Base-by-base conservation (phyloP, 2,113 vertebrate species). In the Prietella phreatophila region DNA sequence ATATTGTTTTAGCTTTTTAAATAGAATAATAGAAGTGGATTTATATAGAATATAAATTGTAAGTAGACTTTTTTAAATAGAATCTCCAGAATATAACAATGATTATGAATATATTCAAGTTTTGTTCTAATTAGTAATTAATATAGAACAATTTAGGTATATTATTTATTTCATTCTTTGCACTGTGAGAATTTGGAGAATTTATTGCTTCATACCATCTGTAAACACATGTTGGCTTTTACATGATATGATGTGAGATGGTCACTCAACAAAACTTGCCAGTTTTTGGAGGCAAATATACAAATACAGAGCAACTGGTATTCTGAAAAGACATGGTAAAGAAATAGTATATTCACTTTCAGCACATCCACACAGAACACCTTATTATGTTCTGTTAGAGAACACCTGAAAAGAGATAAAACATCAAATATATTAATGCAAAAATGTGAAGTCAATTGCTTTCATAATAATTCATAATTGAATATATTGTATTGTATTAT, bases 181-280 rank as follows among this genome's bases (percentile, higher is more conserved):
- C 73, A 76, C 47, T 27, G 9, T 75, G 4, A 25, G 42, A 76
- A 14, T 65, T 50, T 47, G 22, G 30, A 65, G 30, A 69, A 25
- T 33, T 4, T 63, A 33, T 56, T 55, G 19, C 6, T 63, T 83
- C 83, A 84, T 78, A 87, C 85, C 91, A 88, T 88, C 19, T 84
- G 84, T 30, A 91, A 75, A 85, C 33, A 39, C 17, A n/a, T 55
- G 14, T 30, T 56, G 47, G 33, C 25, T 42, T 65, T 71, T n/a
- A 39, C 42, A 73, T 61, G 20, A 58, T 75, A 65, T 14, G 79
- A 56, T 78, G 33, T 85, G 55, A 67, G 20, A 14, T 11, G 20
- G 17, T 6, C 15, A 36, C n/a, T 67, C 47, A 85, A 47, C 42
- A n/a, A 71, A 30, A n/a, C n/a, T 69, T 47, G 83, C 60, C 36